Percentiles rank a stretch among this genome's conserved stretches.
Conservation (phyloP, 2,113 vertebrate species). For the Mustelus asterias region DNA sequence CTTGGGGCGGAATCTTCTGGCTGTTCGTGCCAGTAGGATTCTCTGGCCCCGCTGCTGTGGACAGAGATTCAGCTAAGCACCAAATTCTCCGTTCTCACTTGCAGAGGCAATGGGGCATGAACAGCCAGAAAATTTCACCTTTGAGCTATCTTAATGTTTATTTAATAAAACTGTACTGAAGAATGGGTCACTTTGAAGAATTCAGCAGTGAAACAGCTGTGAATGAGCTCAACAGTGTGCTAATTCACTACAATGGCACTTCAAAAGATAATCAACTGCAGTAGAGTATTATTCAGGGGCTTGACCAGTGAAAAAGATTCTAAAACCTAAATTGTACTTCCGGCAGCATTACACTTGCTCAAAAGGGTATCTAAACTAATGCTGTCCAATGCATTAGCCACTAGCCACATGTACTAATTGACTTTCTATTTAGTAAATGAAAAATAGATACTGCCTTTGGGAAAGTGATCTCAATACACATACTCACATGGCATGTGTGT, state of each 20-base stretch:
- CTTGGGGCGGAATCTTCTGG: background rate
- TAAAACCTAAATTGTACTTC: background rate
- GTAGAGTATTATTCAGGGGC: background rate
- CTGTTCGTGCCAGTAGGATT: too few species aligned
- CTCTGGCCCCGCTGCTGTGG: too few species aligned
- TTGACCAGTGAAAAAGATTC: background rate
- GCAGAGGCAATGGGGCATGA: too few species aligned
- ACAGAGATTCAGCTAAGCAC: too few species aligned
- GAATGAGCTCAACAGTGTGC: background rate
- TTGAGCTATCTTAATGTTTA: background rate
- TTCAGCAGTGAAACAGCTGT: background rate
- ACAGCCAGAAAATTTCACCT: too few species aligned
- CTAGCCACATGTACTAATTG: background rate
- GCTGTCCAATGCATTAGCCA: background rate
- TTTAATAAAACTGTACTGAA: background rate
- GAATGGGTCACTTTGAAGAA: background rate
- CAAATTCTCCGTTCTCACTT: too few species aligned
- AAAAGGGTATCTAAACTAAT: background rate
- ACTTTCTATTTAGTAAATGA: background rate
- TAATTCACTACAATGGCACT: background rate
- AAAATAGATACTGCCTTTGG: background rate
- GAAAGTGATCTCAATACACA: background rate
- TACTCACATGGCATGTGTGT: background rate
- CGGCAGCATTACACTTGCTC: background rate
- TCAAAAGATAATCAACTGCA: background rate